phyloP scores from a whole-genome alignment of 2,888 invertebrate genomes.

The Aspidapion aeneum region DNA sequence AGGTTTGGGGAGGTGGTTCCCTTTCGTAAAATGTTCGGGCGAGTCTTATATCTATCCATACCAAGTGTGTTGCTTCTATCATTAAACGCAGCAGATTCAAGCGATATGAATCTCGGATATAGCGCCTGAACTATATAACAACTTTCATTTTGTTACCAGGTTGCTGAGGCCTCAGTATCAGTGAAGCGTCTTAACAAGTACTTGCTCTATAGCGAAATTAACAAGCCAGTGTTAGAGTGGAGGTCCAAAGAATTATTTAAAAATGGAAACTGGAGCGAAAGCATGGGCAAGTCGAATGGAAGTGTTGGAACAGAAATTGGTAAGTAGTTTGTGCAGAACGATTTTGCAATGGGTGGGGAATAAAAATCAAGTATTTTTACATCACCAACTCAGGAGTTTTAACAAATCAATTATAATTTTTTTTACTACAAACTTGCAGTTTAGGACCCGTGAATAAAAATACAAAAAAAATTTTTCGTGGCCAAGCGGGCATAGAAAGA shows the following conservation, averaged over 20 bases:
- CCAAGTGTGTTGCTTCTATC: no score
- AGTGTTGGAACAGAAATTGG: constrained; percentile 17
- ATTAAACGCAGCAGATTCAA: no score
- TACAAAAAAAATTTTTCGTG: no score
- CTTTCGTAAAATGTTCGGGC: no score
- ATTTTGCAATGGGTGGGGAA: background rate
- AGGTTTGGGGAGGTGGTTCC: no score
- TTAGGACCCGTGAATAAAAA: no score
- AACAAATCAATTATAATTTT: no score
- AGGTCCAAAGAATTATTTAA: constrained; percentile 19
- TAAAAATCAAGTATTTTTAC: background rate
- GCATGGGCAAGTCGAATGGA: constrained; percentile 5
- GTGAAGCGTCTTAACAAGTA: constrained; percentile 66
- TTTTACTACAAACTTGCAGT: no score
- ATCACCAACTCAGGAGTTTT: background rate
- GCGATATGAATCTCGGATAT: no score
- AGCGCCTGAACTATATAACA: no score
- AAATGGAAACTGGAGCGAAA: constrained; percentile 3
- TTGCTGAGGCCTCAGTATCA: constrained; percentile 69
- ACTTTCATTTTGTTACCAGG: constrained; percentile 6
- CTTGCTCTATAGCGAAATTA: constrained; percentile 51
- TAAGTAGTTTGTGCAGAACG: background rate
- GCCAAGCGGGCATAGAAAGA: no score
- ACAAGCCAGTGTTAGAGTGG: constrained; percentile 31
- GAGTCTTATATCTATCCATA: no score